phyloP scores from a whole-genome alignment of 2,113 vertebrate species.

The Pangasianodon gigas region DNA sequence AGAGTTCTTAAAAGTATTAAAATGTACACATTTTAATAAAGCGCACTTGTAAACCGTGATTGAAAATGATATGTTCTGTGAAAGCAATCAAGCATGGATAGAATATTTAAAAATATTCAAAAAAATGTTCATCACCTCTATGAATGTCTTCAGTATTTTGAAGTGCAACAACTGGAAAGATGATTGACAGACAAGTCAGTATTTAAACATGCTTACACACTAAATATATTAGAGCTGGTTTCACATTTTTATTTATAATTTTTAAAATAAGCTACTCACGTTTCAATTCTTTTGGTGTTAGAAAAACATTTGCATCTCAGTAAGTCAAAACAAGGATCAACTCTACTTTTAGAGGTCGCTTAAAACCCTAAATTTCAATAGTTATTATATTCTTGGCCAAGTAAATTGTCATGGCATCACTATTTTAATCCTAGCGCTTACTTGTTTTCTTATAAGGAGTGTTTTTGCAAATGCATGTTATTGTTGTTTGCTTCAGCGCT shows the following conservation, averaged over 20 bases:
- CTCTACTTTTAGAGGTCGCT: neutral
- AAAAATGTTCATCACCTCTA: too few relatives aligned
- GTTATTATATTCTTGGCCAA: neutral
- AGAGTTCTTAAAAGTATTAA: too few relatives aligned
- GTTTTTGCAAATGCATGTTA: neutral
- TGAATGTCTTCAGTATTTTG: neutral
- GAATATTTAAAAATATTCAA: too few relatives aligned
- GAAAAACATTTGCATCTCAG: too few relatives aligned
- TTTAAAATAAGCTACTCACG: neutral
- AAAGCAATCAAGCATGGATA: too few relatives aligned
- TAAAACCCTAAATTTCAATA: neutral
- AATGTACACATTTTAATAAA: too few relatives aligned
- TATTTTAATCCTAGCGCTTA: neutral
- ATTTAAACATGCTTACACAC: neutral
- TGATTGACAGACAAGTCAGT: neutral
- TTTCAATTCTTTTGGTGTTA: neutral
- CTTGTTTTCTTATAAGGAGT: neutral
- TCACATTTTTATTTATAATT: neutral
- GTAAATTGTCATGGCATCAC: neutral
- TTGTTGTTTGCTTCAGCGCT: neutral
- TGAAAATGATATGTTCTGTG: too few relatives aligned
- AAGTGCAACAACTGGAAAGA: neutral
- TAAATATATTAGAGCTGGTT: neutral
- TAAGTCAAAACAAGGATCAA: neutral
- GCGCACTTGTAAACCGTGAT: too few relatives aligned